Base-by-base conservation (phyloP, 2,113 vertebrate genomes). In the Hucho hucho region DNA sequence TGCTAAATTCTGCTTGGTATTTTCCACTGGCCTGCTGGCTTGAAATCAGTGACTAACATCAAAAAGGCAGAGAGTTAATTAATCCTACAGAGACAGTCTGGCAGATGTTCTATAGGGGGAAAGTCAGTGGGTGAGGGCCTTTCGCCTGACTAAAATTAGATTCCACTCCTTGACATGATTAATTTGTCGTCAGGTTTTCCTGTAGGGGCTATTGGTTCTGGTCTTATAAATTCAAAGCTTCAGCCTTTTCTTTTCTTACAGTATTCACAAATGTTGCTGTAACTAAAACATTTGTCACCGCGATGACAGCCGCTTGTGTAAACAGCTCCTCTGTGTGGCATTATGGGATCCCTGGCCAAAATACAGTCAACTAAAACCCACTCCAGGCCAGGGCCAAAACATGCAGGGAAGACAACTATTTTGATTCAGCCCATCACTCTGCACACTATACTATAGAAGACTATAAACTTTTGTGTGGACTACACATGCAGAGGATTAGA, bases 141-240 rank as follows among this genome's bases (percentile, higher is more conserved):
- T 74, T 75, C 75, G 56, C 80, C 29, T n/a, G 59, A 59, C 65
- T 79, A 79, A 82, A 84, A 81, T 82, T 70, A 74, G 49, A 77
- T 76, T 87, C 14, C 64, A 4, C 59, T 84, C 65, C n/a, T 84
- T 81, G 82, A 83, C 81, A 78, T 46, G 26, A 79, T 76, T 70
- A 74, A 72, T 87, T 87, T 86, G 37, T 81, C 65, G 2, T 73
- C 71, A 69, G 75, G 74, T 66, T 82, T 80, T 59, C 81, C 83
- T 76, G 26, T 59, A 24, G 81, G 16, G 75, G 69, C 53, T 68
- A 69, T 79, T 83, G 58, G 71, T 77, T 75, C 73, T 74, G 43
- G 59, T 71, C 72, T 64, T 64, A 12, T 82, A 75, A 84, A 87
- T 69, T 66, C 24, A 80, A 69, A 75, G 71, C 70, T 70, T 75